Conservation (phyloP, 2,113 vertebrate genomes). For the Ammospiza caudacuta region DNA sequence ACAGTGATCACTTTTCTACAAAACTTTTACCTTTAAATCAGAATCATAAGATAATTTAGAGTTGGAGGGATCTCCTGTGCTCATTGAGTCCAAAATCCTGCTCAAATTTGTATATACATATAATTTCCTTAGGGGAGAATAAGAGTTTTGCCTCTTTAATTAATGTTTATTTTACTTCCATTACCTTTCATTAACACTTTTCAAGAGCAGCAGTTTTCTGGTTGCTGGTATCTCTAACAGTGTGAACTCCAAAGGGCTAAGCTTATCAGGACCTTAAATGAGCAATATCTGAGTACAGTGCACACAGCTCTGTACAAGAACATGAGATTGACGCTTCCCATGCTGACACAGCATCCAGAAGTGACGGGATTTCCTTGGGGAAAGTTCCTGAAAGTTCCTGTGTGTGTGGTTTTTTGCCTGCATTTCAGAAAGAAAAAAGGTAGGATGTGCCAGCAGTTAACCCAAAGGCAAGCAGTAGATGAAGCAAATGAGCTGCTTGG, state of each 20-base stretch:
- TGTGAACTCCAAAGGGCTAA: neutral
- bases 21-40: neutral
- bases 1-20: neutral
- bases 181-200: conserved; percentile 34
- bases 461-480: neutral
- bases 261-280: neutral
- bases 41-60: neutral
- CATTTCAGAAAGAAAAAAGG: neutral
- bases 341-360: neutral
- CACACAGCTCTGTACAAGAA: neutral
- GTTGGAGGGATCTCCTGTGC: neutral
- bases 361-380: neutral
- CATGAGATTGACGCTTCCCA: neutral
- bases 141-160: neutral
- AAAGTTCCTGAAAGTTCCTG: neutral
- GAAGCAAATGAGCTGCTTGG: neutral
- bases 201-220: conserved; percentile 9
- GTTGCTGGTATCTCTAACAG: neutral
- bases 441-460: neutral
- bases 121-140: neutral
- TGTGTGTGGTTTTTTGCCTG: neutral
- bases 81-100: neutral
- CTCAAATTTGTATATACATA: neutral
- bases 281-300: neutral
- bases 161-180: conserved; percentile 21